Base-by-base conservation (phyloP, 92 coral and sea anemone species). In the Pocillopora meandrina region DNA sequence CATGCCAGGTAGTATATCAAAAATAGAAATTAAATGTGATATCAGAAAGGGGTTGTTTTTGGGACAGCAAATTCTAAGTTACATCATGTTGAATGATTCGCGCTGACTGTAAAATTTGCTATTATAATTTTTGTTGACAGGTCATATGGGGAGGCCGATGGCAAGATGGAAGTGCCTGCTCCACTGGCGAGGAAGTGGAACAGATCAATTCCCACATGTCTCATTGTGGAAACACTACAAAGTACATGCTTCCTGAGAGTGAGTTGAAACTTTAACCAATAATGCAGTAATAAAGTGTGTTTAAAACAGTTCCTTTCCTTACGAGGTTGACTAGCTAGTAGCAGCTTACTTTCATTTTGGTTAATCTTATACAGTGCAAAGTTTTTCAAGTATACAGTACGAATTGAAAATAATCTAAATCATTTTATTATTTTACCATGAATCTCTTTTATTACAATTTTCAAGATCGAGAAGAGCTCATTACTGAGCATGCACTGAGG, bases 71-170 rank as follows among this genome's bases (percentile, higher is more conserved):
- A 55, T 18, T 74, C 4, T 1, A 15, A 18, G 26, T 55, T 74
- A 56, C 19, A 69, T 0, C 0, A 69, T 4, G 19, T 16, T 35
- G 42, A 36, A 58, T 13, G 16, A 13, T 4, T 9, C 35, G 13
- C 57, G 65, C 81, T 26, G 26, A 34, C 33, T 6, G 15, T 69
- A 21, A 26, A 4, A 12, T 21, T 9, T 42, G 11, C 26, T 65
- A 5, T 10, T n/a, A 23, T 66, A 12, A 23, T 23, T 1, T 66
- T 8, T 66, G 14, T 31, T 31, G 1, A 31, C 71, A 90, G 90
- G 81, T 90, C 10, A 52, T 90, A 33, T 90, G 91, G 93, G 93
- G 89, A 72, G 90, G 93, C 35, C 80, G 87, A 23, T 83, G 84
- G 91, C 93, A 87, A 71, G 80, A 87, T 12, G 89, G 90, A 16